phyloP scores from a whole-genome alignment of 2,888 invertebrate genomes.

The Watsonalla cultraria region DNA sequence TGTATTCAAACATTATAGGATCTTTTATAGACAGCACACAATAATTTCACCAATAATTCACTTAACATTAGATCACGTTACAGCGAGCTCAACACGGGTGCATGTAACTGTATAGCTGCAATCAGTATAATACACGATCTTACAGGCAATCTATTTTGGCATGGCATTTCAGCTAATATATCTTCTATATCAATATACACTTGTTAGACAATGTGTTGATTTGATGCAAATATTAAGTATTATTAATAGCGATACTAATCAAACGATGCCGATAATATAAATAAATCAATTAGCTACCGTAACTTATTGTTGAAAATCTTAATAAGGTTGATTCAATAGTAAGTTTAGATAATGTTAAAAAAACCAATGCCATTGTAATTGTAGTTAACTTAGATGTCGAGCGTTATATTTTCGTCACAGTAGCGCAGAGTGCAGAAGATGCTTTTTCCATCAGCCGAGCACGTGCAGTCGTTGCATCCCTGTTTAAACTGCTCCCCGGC shows the following conservation, averaged over 20 bases:
- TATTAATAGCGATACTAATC: no score
- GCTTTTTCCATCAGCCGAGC: conserved; percentile 64
- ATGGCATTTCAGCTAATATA: no score
- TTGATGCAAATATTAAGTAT: no score
- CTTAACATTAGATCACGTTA: neutral
- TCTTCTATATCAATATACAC: neutral
- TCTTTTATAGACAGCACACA: neutral
- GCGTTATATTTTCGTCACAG: conserved; percentile 49
- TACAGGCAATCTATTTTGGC: neutral
- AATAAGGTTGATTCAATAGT: no score
- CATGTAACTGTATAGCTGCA: conserved; percentile 1
- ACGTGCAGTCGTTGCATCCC: conserved; percentile 74
- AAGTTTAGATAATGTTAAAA: neutral
- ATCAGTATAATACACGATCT: neutral
- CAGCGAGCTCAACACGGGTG: neutral
- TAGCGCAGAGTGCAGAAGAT: conserved; percentile 67
- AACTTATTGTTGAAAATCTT: no score
- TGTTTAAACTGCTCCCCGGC: conserved; percentile 68
- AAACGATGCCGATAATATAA: no score
- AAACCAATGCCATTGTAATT: neutral
- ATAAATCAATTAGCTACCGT: no score
- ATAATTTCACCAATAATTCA: neutral
- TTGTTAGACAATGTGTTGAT: neutral
- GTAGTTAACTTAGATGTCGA: conserved; percentile 22
- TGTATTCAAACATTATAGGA: no score